Conservation (phyloP, 2,888 invertebrate species). For the Villa cingulata region DNA sequence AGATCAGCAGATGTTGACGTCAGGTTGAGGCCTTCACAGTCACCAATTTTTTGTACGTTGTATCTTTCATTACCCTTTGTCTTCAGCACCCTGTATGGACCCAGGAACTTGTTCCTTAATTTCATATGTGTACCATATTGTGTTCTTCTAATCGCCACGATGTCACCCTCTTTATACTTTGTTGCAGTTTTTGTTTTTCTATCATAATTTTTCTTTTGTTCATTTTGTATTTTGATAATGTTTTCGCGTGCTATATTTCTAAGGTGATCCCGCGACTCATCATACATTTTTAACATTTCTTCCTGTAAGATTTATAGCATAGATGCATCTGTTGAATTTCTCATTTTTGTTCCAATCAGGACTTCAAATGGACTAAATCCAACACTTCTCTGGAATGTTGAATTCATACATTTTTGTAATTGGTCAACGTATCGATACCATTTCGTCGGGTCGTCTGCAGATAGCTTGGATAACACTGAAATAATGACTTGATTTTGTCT, state of each 20-base stretch:
- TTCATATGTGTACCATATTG: constrained; percentile 9
- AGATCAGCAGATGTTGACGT: background rate
- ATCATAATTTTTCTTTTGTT: constrained; percentile 6
- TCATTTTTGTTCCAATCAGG: constrained; percentile 3
- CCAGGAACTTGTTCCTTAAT: constrained; percentile 7
- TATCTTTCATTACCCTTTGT: background rate
- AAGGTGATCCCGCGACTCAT: constrained; percentile 7
- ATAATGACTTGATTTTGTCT: too few relatives aligned
- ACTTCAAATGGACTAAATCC: constrained; percentile 1
- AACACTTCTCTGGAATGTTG: background rate
- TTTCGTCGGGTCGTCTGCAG: background rate
- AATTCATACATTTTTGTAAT: background rate
- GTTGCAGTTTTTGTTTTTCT: constrained; percentile 1
- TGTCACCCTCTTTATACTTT: constrained; percentile 6
- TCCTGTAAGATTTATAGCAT: constrained; percentile 5
- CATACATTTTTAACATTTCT: constrained; percentile 4
- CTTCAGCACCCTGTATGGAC: constrained; percentile 4
- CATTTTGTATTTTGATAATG: constrained; percentile 10
- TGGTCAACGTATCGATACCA: background rate
- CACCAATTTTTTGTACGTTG: background rate
- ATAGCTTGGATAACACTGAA: too few relatives aligned
- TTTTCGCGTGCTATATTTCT: constrained; percentile 13
- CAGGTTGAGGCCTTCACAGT: background rate
- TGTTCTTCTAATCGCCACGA: constrained; percentile 9
- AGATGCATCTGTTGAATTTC: background rate